Conservation (phyloP, 2,888 invertebrate genomes). For the Anthoptus insignis region DNA sequence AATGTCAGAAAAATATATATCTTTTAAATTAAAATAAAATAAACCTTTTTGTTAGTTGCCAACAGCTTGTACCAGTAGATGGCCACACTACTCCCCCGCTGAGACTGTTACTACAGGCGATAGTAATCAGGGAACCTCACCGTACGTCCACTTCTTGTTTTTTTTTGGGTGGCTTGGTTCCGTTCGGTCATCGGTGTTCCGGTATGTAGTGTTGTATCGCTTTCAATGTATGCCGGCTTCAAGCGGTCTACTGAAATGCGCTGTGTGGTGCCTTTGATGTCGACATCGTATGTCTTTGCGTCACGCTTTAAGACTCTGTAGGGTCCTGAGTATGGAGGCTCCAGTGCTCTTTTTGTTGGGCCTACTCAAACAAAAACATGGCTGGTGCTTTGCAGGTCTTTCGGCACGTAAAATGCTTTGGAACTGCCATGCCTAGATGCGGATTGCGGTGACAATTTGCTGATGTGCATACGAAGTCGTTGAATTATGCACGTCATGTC, state of each 20-base stretch:
- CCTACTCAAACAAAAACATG: conserved; percentile 35
- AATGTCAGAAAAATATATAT: too few relatives aligned
- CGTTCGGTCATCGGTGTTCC: background rate
- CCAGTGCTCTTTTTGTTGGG: conserved; percentile 17
- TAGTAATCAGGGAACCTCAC: conserved; percentile 32
- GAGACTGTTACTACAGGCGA: conserved; percentile 38
- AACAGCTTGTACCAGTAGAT: too few relatives aligned
- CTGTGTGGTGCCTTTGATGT: conserved; percentile 21
- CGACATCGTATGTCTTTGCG: conserved; percentile 11
- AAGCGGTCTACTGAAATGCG: conserved; percentile 29
- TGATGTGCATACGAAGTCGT: background rate
- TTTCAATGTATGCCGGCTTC: conserved; percentile 37
- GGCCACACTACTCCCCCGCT: conserved; percentile 31
- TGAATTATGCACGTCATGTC: too few relatives aligned
- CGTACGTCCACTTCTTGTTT: conserved; percentile 5
- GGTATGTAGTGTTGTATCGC: conserved; percentile 1
- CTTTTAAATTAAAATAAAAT: too few relatives aligned
- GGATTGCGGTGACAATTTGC: conserved; percentile 14
- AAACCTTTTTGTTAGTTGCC: too few relatives aligned
- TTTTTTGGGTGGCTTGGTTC: background rate
- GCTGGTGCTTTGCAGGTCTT: background rate
- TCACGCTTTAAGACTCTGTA: conserved; percentile 29
- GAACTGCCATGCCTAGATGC: conserved; percentile 27
- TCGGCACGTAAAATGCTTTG: conserved; percentile 34
- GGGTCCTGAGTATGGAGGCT: conserved; percentile 40